Base-by-base conservation (phyloP, 1,140 invertebrate species). In the Drosophila fuyamai region DNA sequence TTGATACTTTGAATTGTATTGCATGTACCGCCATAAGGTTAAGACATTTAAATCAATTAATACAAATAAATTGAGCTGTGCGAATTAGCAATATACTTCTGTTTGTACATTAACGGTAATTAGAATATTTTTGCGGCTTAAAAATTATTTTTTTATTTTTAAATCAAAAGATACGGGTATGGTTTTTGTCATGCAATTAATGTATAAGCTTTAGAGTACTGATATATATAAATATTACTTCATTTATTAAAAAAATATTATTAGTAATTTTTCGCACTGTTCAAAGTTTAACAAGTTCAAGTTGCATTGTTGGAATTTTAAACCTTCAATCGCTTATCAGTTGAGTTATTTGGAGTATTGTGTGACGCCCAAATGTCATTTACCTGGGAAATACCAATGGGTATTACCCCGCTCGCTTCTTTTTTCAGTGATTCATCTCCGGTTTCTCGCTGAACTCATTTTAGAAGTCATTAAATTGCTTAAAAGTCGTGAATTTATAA, bases 321-420 rank as follows among this genome's bases (percentile, higher is more conserved):
- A 1, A 13, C 41, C 16, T 12, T 13, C 4, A 29, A 59, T 8
- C 1, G 8, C 46, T 36, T 65, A 63, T 67, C 59, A 43, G 13
- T 10, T 32, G 16, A 35, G 41, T 48, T 48, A 13, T 14, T 67
- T 1, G 4, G 2, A n/a, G 35, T 35, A 35, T 63, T 63, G 18
- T 16, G 23, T 63, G 46, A 63, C 62, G 40, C 47, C n/a, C 29
- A 10, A 50, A 27, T 44, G 59, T 68, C 65, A 68, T 27, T 46
- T 27, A 60, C 57, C 38, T 67, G 18, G 13, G 8, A 36, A 38
- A 9, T 48, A 9, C 44, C 56, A 23, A 57, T 44, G 41, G n/a
- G 5, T 35, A 35, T 6, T 32, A 4, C 29, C 29, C 29, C 27
- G 1, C 6, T 18, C 29, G 12, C 14, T 16, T 53, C 9, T 27